Conservation (phyloP, 1,140 invertebrate species). For the Bombyx mandarina region DNA sequence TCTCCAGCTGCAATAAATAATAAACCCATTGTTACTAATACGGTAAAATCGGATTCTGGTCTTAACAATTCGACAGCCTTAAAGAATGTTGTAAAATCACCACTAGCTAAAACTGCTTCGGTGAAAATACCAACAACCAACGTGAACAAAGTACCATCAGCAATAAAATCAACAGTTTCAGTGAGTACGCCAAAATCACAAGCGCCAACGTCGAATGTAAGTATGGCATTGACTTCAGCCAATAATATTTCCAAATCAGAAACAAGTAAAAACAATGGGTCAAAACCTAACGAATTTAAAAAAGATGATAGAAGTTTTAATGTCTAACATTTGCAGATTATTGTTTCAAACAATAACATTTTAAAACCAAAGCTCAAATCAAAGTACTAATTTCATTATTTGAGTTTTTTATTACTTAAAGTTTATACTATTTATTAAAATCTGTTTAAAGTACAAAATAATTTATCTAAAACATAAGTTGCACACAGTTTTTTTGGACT, state of each 20-base stretch:
- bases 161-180: slow-evolving; percentile 8
- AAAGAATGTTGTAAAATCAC: neutral
- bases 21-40: too few species aligned
- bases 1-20: too few species aligned
- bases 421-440: neutral
- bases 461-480: too few species aligned
- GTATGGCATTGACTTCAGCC: too few species aligned
- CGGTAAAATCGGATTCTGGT: neutral
- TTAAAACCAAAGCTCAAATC: slow-evolving; percentile 23
- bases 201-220: neutral
- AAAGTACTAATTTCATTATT: slow-evolving; percentile 2
- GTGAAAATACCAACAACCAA: neutral
- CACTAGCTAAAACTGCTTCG: neutral
- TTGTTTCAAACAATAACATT: slow-evolving; percentile 13
- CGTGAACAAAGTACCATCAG: slow-evolving; percentile 1
- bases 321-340: slow-evolving; percentile 25
- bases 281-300: slow-evolving; percentile 16
- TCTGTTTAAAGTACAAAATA: too few species aligned
- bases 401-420: neutral
- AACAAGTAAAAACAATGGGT: slow-evolving; percentile 20
- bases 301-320: slow-evolving; percentile 36
- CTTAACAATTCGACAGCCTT: neutral
- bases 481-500: too few species aligned
- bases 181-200: neutral
- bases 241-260: neutral